A percentile compares a stretch with the other conserved stretches of the same genome.
phyloP scores from a whole-genome alignment of 30 jellyfish, hydroid and myxozoan species.

The Rhopilema esculentum region DNA sequence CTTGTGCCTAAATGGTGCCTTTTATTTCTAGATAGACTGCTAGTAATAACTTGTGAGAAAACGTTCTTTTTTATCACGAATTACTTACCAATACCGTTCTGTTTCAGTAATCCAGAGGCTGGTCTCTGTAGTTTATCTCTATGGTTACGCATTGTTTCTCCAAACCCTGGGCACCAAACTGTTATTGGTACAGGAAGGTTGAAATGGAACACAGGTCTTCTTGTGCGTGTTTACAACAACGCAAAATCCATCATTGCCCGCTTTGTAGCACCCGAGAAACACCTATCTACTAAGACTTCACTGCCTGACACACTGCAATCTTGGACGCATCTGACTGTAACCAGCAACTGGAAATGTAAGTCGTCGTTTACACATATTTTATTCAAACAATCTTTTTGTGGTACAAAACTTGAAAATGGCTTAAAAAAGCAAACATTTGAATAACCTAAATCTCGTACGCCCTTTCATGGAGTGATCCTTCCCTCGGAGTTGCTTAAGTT shows the following conservation, averaged over 20 bases:
- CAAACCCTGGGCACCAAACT: slow-evolving; percentile 3
- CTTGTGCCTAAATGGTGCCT: no score
- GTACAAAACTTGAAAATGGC: no score
- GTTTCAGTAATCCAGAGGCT: slow-evolving; percentile 22
- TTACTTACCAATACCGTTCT: no score
- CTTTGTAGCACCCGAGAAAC: neutral
- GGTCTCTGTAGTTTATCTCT: slow-evolving; percentile 20
- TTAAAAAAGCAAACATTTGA: no score
- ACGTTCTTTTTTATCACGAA: no score
- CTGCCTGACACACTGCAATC: slow-evolving; percentile 1
- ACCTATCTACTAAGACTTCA: neutral
- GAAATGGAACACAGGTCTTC: slow-evolving; percentile 17
- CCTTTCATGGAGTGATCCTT: no score
- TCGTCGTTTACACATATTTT: no score
- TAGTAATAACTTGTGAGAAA: no score
- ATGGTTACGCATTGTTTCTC: slow-evolving; percentile 24
- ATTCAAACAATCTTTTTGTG: no score
- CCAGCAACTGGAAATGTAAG: neutral
- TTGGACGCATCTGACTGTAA: slow-evolving; percentile 15
- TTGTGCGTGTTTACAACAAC: neutral
- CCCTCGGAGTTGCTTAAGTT: no score
- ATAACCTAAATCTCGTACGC: no score
- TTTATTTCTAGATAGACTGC: no score
- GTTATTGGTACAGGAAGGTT: slow-evolving; percentile 13
- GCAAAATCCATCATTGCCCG: neutral